Evolutionary conservation across 2,797 vertebrate genomes (phyloP), one percentile per base, ranked within the genome.

Genomic region (Acestrorhynchus altus): DNA sequence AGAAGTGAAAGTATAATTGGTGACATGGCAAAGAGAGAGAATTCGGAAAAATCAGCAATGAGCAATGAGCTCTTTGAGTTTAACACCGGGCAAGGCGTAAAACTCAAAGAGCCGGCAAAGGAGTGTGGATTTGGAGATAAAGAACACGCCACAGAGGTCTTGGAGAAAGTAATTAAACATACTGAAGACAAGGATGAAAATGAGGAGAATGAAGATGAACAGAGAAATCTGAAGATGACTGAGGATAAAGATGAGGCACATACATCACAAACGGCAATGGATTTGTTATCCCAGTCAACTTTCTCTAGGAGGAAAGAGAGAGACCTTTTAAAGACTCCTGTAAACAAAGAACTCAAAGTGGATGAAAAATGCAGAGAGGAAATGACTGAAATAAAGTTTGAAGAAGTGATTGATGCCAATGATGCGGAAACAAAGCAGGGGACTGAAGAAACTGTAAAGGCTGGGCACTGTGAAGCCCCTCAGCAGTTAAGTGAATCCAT

Each of bases 371-470:
- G 8, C 40, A 35, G 0, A 0, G 28, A 73, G 13, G 56, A 81
- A 70, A 40, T 13, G 13, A 16, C 5, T 28, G 47, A 80, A 42
- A 49, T 49, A 56, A 35, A 78, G 39, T 52, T 1, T 90, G 89
- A 91, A 89, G 47, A 57, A 81, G 35, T 13, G 10, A 71, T 28
- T 44, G 51, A 28, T 22, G n/a, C 24, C n/a, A 4, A 16, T n/a
- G 12, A 51, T 81, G 85, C 85, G 81, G 90, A 86, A 81, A 83
- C 81, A 81, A 79, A 81, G 83, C 87, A 83, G 85, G 74, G 78
- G 69, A 79, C 88, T 84, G 83, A 84, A 81, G 86, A 85, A 86
- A 82, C 9, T 75, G 82, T 10, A 28, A 61, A 74, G 0, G 11
- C 66, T 74, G 76, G 86, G 74, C 76, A 63, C 13, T n/a, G 8